Evolutionary conservation across 2,797 vertebrate genomes (phyloP), one percentile per base, ranked within the genome.

Genomic region (Hafferia zeledoni): DNA sequence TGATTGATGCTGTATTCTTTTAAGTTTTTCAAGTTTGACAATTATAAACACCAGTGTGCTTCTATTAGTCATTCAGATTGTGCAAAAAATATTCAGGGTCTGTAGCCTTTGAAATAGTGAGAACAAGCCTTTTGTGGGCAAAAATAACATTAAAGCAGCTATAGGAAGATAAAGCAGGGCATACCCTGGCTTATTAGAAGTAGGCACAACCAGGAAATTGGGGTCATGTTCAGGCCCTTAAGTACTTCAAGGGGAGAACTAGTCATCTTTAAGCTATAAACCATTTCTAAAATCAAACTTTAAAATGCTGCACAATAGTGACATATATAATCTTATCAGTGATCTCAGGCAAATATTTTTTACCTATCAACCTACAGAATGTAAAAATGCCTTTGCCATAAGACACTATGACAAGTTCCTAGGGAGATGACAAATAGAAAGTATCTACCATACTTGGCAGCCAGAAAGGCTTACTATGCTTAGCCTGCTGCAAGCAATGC

Each of bases 361-460:
- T 71, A 87, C 37, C 47, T 91, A 52, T 65, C 81, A 92, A 74
- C 59, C 43, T 72, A 53, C 77, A 88, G 88, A 95, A 89, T 24
- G 24, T 69, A 71, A 60, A 57, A 57, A 18, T 9, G 10, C 91
- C 44, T 63, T 92, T 82, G 70, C 63, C 23, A 23, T 67, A 68
- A 95, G 56, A 92, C 24, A 31, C 33, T 85, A 17, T 78, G 63
- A 49, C 77, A 94, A 72, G 57, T 85, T 96, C 91, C 70, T 63
- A 43, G 86, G 83, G 92, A 94, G 41, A 50, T 85, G 91, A 84
- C 31, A 91, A 86, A 93, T 50, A 89, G 95, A 74, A 88, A 63
- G 14, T 57, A 65, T 35, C 65, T 82, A 72, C 69, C 23, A 14
- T 23, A 28, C 52, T 72, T 77, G 43, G 28, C 68, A 94, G 84